These are phyloP conservation scores for Thripadectes ignobilis DNA, from an alignment of 2,797 vertebrate species.

Conservation along the genomic window DNA sequence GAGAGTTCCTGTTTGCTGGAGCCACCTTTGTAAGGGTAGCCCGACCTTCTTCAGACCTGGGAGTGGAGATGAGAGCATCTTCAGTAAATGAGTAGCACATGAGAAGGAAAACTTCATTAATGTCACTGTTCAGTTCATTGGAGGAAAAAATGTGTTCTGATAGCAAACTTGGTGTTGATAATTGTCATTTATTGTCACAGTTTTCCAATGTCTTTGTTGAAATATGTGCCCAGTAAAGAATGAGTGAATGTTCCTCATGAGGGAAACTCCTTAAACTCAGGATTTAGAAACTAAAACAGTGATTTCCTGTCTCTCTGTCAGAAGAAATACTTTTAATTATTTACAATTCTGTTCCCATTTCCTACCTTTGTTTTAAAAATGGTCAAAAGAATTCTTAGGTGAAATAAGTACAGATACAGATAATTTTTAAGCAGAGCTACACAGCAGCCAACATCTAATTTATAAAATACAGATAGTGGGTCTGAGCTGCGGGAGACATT, in stretches of 20 bases:
- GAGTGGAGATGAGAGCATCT: not conserved
- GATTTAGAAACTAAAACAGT: slow-evolving; percentile 43
- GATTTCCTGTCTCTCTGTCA: slow-evolving; percentile 60
- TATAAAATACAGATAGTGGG: not conserved
- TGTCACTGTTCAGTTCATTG: not conserved
- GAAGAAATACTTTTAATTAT: slow-evolving; percentile 55
- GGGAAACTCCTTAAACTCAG: slow-evolving; percentile 40
- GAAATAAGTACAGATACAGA: not conserved
- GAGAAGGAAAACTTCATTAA: not conserved
- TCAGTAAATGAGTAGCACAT: not conserved
- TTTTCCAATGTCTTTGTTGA: not conserved
- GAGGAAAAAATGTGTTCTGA: not conserved
- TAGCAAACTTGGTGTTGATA: not conserved
- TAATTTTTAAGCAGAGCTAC: not conserved
- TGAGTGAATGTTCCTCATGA: not conserved
- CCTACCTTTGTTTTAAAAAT: slow-evolving; percentile 61
- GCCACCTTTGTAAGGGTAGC: not conserved
- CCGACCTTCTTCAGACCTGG: not conserved
- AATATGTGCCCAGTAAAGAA: not conserved
- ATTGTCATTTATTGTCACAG: not conserved
- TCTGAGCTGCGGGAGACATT: not conserved
- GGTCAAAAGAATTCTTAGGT: slow-evolving; percentile 9
- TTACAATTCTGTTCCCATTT: slow-evolving; percentile 55
- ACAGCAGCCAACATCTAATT: not conserved
- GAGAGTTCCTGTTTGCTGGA: not conserved